Base-by-base conservation (phyloP, 2,797 vertebrate species). In the Sebastes vulpes region DNA sequence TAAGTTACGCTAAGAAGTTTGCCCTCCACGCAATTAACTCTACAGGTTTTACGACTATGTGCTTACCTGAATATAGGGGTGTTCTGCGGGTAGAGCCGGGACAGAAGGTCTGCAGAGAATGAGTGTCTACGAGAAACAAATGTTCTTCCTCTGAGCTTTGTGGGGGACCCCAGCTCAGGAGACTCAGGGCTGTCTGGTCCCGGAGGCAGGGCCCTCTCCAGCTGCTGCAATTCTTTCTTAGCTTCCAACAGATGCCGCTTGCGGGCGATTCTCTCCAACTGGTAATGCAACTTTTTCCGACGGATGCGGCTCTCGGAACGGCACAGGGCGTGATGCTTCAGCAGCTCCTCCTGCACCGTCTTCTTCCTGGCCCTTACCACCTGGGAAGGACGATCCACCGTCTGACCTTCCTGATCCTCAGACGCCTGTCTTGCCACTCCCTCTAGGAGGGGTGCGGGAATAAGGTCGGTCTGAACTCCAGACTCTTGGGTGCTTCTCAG, bases 171-270 rank as follows among this genome's bases (percentile, higher is more conserved):
- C 29, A 82, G 46, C 20, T 96, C 95, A 42, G 89, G 86, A 64
- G 92, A 92, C 11, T 83, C 88, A 0, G 91, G 81, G 59, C 89
- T 90, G 5, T 95, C 94, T 4, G 74, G 58, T 59, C 95, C 94
- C n/a, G 95, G 83, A 82, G 95, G 93, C 69, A 96, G 92, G 32
- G 79, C 81, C 56, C 91, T 95, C 89, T 97, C 97, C 79, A 98
- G 92, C 60, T 94, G 94, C 89, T 98, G 97, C 61, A 98, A 95
- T 73, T 97, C 97, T 83, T 94, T 95, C 73, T 98, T 98, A 31
- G 97, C 96, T 77, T 98, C 97, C 87, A 98, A 71, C 5, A 98
- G 91, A 73, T 96, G 97, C 68, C 95, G 96, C 89, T 98, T 99
- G 77, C 96, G 97, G 78, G 96, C 93, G 28, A 97, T 97, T 88